Evolutionary conservation across 2,888 invertebrate genomes (phyloP).

Genomic region (Anagyrus pseudococci): DNA sequence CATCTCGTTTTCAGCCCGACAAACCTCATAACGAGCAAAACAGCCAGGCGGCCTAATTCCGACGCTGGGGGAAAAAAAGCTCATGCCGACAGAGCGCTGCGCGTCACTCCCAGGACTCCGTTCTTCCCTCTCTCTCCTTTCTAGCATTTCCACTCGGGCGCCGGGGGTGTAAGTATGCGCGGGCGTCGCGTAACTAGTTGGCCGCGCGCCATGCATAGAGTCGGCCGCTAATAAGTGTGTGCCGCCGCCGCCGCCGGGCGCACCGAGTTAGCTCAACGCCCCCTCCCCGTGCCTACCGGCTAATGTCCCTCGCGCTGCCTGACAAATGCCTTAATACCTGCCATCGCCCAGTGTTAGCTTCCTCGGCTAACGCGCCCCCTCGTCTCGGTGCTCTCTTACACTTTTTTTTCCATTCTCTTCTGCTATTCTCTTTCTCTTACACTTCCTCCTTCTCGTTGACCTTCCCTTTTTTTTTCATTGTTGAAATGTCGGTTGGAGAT

Average conservation of each 20-base stretch:
- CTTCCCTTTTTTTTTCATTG: slow-evolving; percentile 45
- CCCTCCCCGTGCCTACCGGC: slow-evolving; percentile 41
- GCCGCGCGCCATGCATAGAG: slow-evolving; percentile 57
- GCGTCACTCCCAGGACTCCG: too few relatives aligned
- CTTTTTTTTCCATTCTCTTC: too few relatives aligned
- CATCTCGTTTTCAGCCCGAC: too few relatives aligned
- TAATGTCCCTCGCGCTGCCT: slow-evolving; percentile 52
- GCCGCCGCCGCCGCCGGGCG: slow-evolving; percentile 24
- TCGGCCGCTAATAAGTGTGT: slow-evolving; percentile 51
- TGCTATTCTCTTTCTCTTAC: not conserved
- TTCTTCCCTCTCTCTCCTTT: too few relatives aligned
- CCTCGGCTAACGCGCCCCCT: too few relatives aligned
- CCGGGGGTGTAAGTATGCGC: too few relatives aligned
- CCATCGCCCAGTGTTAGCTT: slow-evolving; percentile 48
- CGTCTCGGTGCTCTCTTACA: too few relatives aligned
- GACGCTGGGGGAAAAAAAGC: too few relatives aligned
- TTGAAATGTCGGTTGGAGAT: not conserved
- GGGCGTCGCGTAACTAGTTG: slow-evolving; percentile 53
- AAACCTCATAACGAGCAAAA: too few relatives aligned
- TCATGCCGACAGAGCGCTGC: too few relatives aligned
- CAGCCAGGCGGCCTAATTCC: too few relatives aligned
- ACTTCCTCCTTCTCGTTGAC: slow-evolving; percentile 41
- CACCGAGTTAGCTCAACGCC: slow-evolving; percentile 4
- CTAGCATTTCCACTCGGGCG: too few relatives aligned
- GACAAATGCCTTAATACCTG: slow-evolving; percentile 60